A percentile compares a stretch with the other conserved stretches of the same genome.
Evolutionary conservation across 2,113 vertebrate species (phyloP).

Genomic region (Macrotis lagotis): DNA sequence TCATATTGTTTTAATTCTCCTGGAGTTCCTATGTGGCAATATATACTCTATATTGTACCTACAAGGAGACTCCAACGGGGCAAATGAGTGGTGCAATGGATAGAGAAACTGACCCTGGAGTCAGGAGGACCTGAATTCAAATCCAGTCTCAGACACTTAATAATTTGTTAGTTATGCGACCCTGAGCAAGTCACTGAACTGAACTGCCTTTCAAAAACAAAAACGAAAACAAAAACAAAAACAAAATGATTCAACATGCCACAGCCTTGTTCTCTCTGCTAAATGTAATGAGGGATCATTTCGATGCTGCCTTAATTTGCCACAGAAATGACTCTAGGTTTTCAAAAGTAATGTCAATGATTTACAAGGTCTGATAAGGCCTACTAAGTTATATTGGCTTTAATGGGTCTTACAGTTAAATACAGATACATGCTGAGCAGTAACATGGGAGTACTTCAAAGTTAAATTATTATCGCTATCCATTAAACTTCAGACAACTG

Average conservation of each 20-base stretch:
- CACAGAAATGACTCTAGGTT: background rate
- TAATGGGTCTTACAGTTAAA: background rate
- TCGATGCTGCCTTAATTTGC: background rate
- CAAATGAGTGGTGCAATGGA: too few relatives aligned
- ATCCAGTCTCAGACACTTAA: too few relatives aligned
- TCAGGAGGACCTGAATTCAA: too few relatives aligned
- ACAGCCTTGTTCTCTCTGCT: background rate
- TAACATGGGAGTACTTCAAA: background rate
- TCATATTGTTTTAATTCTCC: background rate
- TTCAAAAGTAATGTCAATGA: background rate
- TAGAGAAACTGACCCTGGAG: too few relatives aligned
- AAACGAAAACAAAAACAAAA: too few relatives aligned
- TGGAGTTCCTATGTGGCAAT: background rate
- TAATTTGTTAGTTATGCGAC: too few relatives aligned
- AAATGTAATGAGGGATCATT: slow-evolving; percentile 4
- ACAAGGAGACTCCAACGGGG: background rate
- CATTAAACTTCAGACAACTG: background rate
- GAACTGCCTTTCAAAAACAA: too few relatives aligned
- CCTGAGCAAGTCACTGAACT: too few relatives aligned
- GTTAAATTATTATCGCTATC: background rate
- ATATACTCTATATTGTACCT: background rate
- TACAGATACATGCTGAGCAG: background rate
- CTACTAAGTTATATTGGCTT: background rate
- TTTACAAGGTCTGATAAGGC: background rate
- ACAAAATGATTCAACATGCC: slow-evolving; percentile 34